These are phyloP conservation scores for Numenius phaeopus DNA, from an alignment of 2,797 vertebrate species.

Conservation along the genomic window DNA sequence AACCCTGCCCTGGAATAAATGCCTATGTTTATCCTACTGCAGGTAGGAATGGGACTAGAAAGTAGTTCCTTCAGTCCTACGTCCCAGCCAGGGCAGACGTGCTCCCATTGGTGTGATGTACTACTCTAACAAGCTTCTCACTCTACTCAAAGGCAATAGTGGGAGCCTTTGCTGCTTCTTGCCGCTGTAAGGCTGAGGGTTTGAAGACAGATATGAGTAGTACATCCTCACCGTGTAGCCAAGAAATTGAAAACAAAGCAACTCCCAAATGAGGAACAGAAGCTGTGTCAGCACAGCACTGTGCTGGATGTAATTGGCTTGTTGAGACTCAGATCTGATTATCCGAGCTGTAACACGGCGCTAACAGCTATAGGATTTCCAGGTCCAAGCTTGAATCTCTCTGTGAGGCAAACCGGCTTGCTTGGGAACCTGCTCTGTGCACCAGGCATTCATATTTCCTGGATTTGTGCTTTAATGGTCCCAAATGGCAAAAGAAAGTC, in stretches of 20 bases:
- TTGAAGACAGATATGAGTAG: neutral
- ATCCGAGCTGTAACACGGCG: neutral
- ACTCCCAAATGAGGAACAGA: conserved; percentile 39
- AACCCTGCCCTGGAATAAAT: neutral
- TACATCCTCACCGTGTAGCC: neutral
- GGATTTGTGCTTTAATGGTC: neutral
- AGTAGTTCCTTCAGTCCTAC: neutral
- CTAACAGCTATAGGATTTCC: neutral
- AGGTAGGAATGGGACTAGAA: neutral
- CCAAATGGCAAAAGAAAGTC: neutral
- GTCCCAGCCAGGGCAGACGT: neutral
- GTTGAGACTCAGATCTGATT: neutral
- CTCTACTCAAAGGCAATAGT: neutral
- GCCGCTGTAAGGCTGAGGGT: neutral
- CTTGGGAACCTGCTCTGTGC: neutral
- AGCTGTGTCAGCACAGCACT: neutral
- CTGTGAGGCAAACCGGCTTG: neutral
- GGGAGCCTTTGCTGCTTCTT: neutral
- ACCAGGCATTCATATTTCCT: neutral
- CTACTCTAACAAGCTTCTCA: neutral
- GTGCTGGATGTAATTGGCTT: neutral
- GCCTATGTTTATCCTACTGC: neutral
- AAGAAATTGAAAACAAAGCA: conserved; percentile 2
- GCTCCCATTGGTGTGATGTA: accelerated
- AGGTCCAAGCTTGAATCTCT: neutral